Evolutionary conservation across 2,113 vertebrate species (phyloP).

Genomic region (Sinocyclocheilus maitianheensis): DNA sequence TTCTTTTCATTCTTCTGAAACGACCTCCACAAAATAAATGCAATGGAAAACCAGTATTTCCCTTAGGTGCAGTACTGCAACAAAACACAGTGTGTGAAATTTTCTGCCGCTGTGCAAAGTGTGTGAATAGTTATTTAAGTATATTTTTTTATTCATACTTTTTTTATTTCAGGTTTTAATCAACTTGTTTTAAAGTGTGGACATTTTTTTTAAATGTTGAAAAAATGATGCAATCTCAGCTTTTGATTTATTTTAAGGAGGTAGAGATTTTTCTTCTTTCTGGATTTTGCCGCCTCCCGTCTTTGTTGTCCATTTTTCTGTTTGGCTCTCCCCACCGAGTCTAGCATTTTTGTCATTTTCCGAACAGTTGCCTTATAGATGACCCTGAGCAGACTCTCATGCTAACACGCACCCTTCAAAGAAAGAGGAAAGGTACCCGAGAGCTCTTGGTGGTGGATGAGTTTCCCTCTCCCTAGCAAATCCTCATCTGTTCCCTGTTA

Average conservation of each 20-base stretch:
- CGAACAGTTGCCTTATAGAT: conserved; percentile 48
- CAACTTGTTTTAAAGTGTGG: not conserved
- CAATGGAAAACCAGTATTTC: not conserved
- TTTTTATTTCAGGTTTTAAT: not conserved
- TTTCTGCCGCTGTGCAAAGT: not conserved
- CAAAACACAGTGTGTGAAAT: not conserved
- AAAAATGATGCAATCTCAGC: not conserved
- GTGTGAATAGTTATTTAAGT: not conserved
- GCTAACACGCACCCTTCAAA: conserved; percentile 56
- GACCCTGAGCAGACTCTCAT: conserved; percentile 26
- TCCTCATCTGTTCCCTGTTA: conserved; percentile 48
- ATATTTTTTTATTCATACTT: not conserved
- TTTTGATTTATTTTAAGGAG: not conserved
- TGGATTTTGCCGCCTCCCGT: not conserved
- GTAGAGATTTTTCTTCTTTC: not conserved
- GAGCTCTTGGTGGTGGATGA: conserved; percentile 37
- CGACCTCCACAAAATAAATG: too few relatives aligned
- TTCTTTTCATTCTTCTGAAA: too few relatives aligned
- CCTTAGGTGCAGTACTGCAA: not conserved
- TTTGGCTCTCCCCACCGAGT: conserved; percentile 17
- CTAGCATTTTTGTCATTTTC: conserved; percentile 47
- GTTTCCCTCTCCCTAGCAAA: conserved; percentile 4
- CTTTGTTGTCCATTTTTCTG: conserved; percentile 23
- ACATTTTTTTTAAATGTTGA: not conserved
- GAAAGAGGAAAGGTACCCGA: conserved; percentile 32